phyloP scores from a whole-genome alignment of 37 sponge, comb jelly and placozoan species.

The Cladorhizidae sp. region DNA sequence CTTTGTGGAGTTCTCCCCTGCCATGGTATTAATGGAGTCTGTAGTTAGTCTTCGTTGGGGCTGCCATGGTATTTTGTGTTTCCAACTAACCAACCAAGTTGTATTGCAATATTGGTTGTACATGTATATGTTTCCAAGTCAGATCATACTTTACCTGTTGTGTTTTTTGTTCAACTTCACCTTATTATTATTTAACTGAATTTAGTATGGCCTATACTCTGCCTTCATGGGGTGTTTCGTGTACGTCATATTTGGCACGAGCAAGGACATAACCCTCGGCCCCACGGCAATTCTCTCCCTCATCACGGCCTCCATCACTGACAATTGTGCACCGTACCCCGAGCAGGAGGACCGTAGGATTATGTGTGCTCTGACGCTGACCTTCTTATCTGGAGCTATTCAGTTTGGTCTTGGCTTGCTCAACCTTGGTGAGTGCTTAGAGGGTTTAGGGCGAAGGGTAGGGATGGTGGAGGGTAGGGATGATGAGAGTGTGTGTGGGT shows the following conservation, averaged over 20 bases:
- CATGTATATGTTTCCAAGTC: too few relatives aligned
- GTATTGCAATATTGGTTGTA: too few relatives aligned
- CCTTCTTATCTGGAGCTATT: slow-evolving; percentile 79
- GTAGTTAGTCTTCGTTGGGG: too few relatives aligned
- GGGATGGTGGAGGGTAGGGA: too few relatives aligned
- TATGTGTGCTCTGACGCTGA: slow-evolving; percentile 70
- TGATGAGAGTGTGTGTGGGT: background rate
- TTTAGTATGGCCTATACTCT: slow-evolving; percentile 94
- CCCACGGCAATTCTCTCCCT: slow-evolving; percentile 97
- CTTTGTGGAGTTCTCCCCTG: too few relatives aligned
- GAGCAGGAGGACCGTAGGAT: slow-evolving; percentile 15
- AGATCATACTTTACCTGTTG: too few relatives aligned
- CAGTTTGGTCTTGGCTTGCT: slow-evolving; percentile 86
- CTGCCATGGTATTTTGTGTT: too few relatives aligned
- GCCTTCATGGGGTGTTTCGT: slow-evolving; percentile 92
- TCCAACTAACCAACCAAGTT: too few relatives aligned
- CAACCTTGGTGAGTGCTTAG: slow-evolving; percentile 66
- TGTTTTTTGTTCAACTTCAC: too few relatives aligned
- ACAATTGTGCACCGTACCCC: slow-evolving; percentile 12
- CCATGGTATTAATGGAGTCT: too few relatives aligned
- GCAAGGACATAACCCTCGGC: slow-evolving; percentile 95
- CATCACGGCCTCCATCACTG: slow-evolving; percentile 68
- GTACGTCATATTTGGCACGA: slow-evolving; percentile 87
- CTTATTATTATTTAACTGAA: background rate
- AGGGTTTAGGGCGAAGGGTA: background rate